A percentile compares a stretch with the other conserved stretches of the same genome.
These are phyloP conservation scores for Alcis repandata DNA, from an alignment of 2,888 invertebrate genomes.

Conservation along the genomic window DNA sequence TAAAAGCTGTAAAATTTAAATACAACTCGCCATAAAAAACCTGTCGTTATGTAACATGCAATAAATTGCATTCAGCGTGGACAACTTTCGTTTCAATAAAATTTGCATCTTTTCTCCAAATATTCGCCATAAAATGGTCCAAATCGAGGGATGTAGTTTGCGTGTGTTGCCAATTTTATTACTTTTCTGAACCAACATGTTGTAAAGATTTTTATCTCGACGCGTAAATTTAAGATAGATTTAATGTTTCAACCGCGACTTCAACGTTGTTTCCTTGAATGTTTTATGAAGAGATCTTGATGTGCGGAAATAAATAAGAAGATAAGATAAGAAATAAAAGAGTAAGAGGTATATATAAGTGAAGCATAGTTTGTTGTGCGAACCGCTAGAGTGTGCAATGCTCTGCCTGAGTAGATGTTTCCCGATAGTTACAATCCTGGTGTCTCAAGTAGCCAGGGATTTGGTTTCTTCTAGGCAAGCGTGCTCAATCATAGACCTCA, in stretches of 20 bases:
- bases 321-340: no score
- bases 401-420: no score
- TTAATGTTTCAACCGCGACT: not conserved
- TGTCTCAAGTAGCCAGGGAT: no score
- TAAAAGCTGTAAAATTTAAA: not conserved
- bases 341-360: no score
- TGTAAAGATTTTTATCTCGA: constrained; percentile 16
- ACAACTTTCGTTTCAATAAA: constrained; percentile 27
- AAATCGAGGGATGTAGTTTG: constrained; percentile 38
- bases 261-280: not conserved
- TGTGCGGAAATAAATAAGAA: no score
- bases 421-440: no score
- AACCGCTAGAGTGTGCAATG: no score
- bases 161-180: constrained; percentile 32
- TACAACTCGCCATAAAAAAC: constrained; percentile 7
- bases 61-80: constrained; percentile 14
- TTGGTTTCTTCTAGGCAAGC: no score
- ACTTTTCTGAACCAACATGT: constrained; percentile 29
- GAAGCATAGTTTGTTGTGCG: no score
- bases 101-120: constrained; percentile 31
- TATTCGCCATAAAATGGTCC: constrained; percentile 33
- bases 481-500: no score
- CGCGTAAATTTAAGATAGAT: not conserved
- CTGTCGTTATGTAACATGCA: constrained; percentile 12
- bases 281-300: no score